Evolutionary conservation across 2,888 invertebrate species (phyloP), one percentile per base, ranked within the genome.

Genomic region (Petrophora chlorosata): DNA sequence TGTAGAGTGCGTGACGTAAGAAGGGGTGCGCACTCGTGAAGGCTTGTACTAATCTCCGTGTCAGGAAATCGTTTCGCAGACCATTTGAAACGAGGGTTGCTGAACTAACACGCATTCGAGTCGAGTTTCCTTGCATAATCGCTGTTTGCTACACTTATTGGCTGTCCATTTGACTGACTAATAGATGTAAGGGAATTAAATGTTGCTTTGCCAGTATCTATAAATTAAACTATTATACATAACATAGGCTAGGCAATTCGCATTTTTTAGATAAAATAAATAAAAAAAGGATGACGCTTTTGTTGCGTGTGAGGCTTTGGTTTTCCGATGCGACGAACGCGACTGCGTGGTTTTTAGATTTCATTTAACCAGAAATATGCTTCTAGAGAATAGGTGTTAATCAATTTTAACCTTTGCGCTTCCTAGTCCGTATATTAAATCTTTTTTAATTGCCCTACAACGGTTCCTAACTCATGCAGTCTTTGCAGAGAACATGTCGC

Each of bases 1-100:
- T 70, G 66, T 82, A 63, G 76, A 88, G 89, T 90, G 89, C 90
- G 90, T 90, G 90, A 89, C 78, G 88, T 89, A 90, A 89, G 87
- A 80, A 84, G 90, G 90, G 90, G 83, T 77, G 80, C 79, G 81
- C 78, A 78, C 73, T 75, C 82, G 90, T 87, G 90, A 88, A 85
- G 85, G 85, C 86, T 89, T 87, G 90, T 90, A 86, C 90, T 90
- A 90, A 90, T 89, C 90, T 86, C 90, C 90, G 84, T 88, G 90
- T 90, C 90, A 90, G 88, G 87, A 86, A 89, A 89, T 89, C 87
- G 90, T 89, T 90, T 87, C 82, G 88, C 88, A 89, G 89, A 76
- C 86, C 90, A 90, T 89, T 89, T 85, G 83, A 82, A 88, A 80
- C 76, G 84, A 75, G 87, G 86, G 83, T 79, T 73, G 69, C 76